Evolutionary conservation across 2,888 invertebrate species (phyloP).

Genomic region (Diaperis boleti): DNA sequence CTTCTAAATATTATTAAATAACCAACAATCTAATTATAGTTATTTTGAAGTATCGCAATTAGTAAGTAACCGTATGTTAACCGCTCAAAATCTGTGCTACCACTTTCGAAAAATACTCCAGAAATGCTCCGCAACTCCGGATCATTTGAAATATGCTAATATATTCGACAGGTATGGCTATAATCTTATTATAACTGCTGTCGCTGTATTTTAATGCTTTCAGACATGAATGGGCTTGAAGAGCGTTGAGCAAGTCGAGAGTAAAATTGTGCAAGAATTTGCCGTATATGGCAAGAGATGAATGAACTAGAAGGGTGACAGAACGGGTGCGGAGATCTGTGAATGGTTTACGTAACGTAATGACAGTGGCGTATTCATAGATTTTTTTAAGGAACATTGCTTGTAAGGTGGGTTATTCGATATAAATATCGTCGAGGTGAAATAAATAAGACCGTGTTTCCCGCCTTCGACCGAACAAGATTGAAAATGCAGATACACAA

Average conservation of each 20-base stretch:
- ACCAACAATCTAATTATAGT: constrained; percentile 16
- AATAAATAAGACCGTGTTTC: no score
- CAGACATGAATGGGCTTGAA: constrained; percentile 44
- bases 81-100: constrained; percentile 4
- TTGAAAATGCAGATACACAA: no score
- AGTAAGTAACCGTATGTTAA: constrained; percentile 13
- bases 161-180: constrained; percentile 42
- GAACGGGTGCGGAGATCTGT: constrained; percentile 54
- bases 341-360: constrained; percentile 54
- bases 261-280: constrained; percentile 61
- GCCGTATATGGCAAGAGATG: constrained; percentile 59
- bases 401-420: no score
- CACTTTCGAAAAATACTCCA: constrained; percentile 18
- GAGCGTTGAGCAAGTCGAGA: constrained; percentile 45
- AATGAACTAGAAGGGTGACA: constrained; percentile 59
- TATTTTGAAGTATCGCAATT: constrained; percentile 21
- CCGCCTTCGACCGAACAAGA: no score
- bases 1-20: constrained; percentile 35
- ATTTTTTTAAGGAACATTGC: no score
- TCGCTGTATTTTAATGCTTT: constrained; percentile 43
- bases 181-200: constrained; percentile 42
- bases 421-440: no score
- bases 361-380: constrained; percentile 27
- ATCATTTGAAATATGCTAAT: constrained; percentile 38
- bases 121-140: constrained; percentile 18